Base-by-base conservation (phyloP, 2,888 invertebrate species). In the Calephelis perditalis region DNA sequence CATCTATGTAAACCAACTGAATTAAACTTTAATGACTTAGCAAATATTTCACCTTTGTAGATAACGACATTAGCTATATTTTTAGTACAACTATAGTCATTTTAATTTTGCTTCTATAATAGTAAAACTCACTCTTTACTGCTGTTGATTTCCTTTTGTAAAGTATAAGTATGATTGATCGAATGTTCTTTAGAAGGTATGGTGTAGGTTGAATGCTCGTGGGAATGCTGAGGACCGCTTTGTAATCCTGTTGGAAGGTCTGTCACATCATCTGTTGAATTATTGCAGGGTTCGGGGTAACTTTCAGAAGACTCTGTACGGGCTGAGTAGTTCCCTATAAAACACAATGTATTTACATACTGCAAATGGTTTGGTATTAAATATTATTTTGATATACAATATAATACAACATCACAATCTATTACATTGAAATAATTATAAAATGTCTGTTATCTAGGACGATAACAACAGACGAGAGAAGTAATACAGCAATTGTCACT, bases 281-380 rank as follows among this genome's bases (percentile, higher is more conserved):
- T 83, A 75, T 85, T 86, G 73, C 88, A 88, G 4, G 90, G 89
- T 68, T 89, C 89, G 0, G 87, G 87, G 68, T 89, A 90, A 69
- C 85, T 86, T 58, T 86, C 86, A 0, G 89, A 88, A 0, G 89
- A 90, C 15, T 87, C 88, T 0, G 88, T 87, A 62, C 82, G 81
- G 7, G 70, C 75, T 4, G 86, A 84, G 5, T 74, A 61, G 68
- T 81, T 84, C 86, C 86, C 89, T 89, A 68, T 0, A 55, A 46
- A 37, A 58, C 26, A 26, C 26, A 7, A 37, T 46, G 40, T 43
- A 44, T 44, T 54, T 44, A n/a, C 7, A 37, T 7, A 40, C 40
- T 40, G 40, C 3, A 40, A 40, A 40, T 10, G 26, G 7, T 26
- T 56, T 44, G 8, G 11, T 3, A n/a, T 10, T 58, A 35, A 26